Evolutionary conservation across 2,888 invertebrate species (phyloP), one percentile per base, ranked within the genome.

Genomic region (Drosophila anomalata): DNA sequence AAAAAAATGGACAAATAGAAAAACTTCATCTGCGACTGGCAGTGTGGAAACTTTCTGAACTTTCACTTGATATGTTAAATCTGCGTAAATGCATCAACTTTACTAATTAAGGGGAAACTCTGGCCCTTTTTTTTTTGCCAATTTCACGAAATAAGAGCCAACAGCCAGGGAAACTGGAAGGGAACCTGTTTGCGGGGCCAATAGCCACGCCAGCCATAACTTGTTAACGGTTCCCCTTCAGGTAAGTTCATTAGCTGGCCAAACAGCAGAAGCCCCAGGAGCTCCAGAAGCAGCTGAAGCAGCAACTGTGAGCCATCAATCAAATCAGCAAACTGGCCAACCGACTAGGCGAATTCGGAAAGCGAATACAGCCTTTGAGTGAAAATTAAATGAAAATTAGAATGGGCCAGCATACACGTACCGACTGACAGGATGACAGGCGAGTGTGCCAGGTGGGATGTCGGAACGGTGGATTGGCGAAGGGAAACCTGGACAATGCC

Each of bases 381-480:
- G 65, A 79, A 87, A 79, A 83, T 88, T 76, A 83, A 88, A 77
- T 74, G 83, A 82, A 78, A 84, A 84, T 88, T 83, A 75, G 86
- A 87, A 78, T 77, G 50, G 68, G 56, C 72, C 65, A 65, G 75
- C 47, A 52, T n/a, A 42, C 59, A 39, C 42, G 47, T 17, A 41
- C 20, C 20, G 20, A 61, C 26, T 31, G 36, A 50, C 42, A 33
- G n/a, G 33, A 14, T 36, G 52, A 67, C 24, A 55, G n/a, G 14
- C 22, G 20, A 29, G 26, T 14, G 20, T 17, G 26, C 8, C 31
- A 12, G 29, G 50, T 36, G 17, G 52, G 55, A 51, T 58, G 60
- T 52, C 54, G 46, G 63, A 61, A 61, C 71, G 53, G 44, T 47
- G 47, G 46, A 46, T 56, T 57, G 54, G 48, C 58, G 42, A 33